Evolutionary conservation across 2,797 vertebrate genomes (phyloP).

Genomic region (Arrhamphus sclerolepis): DNA sequence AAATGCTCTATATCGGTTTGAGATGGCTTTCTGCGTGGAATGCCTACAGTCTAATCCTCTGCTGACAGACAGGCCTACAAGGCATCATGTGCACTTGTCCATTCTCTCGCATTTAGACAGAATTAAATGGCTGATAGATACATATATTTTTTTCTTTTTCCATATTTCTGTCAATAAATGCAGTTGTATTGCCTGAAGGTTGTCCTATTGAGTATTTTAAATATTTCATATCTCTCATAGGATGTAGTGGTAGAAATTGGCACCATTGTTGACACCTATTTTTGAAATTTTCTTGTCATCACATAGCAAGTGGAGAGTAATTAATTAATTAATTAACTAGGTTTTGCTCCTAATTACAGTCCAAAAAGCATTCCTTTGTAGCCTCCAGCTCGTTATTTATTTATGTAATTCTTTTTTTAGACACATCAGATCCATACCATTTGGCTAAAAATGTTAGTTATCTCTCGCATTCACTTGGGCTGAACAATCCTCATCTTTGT

Average conservation of each 20-base stretch:
- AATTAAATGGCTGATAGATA: constrained; percentile 66
- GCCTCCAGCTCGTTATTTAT: no score
- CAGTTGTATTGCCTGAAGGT: constrained; percentile 41
- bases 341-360: not conserved
- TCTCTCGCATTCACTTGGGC: no score
- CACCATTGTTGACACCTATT: no score
- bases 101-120: constrained; percentile 41
- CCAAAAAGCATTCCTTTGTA: not conserved
- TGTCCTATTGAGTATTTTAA: not conserved
- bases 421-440: no score
- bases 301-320: not conserved
- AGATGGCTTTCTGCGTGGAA: constrained; percentile 83
- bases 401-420: no score
- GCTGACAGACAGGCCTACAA: constrained; percentile 86
- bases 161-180: constrained; percentile 62
- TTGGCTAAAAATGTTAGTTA: no score
- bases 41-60: constrained; percentile 82
- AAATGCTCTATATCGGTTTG: constrained; percentile 78
- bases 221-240: constrained; percentile 24
- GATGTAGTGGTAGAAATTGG: constrained; percentile 7
- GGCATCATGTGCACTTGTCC: constrained; percentile 66
- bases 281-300: not conserved
- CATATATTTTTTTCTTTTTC: constrained; percentile 54
- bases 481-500: no score
- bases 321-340: no score